Conservation (phyloP, 1,140 invertebrate species). For the Heliconius hewitsoni region DNA sequence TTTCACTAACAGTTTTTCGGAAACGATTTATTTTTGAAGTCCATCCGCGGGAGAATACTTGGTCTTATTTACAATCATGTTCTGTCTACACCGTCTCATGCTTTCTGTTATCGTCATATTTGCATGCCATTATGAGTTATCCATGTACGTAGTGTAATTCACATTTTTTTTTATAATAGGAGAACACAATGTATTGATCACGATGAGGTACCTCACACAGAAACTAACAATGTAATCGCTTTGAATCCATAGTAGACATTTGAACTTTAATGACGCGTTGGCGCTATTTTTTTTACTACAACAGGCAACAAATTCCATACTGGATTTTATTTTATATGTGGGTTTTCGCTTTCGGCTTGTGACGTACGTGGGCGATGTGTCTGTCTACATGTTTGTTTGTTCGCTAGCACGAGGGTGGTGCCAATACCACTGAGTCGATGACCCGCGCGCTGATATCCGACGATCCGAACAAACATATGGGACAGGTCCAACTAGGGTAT, state of each 20-base stretch:
- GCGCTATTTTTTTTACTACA: conserved; percentile 78
- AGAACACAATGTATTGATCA: conserved; percentile 59
- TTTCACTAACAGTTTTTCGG: conserved; percentile 71
- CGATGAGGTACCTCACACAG: conserved; percentile 54
- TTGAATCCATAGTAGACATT: conserved; percentile 51
- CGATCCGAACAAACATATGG: conserved; percentile 92
- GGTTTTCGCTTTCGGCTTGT: conserved; percentile 77
- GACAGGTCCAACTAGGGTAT: conserved; percentile 95
- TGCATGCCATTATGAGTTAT: conserved; percentile 74
- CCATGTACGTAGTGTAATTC: conserved; percentile 52
- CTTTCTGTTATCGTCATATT: conserved; percentile 71
- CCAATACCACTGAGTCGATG: conserved; percentile 94
- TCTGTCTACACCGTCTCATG: conserved; percentile 64
- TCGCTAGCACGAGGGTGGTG: conserved; percentile 93
- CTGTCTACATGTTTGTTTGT: conserved; percentile 81
- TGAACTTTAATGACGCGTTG: conserved; percentile 52
- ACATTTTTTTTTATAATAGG: conserved; percentile 30
- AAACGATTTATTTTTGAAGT: conserved; percentile 81
- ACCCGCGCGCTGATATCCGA: conserved; percentile 94
- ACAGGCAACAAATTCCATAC: conserved; percentile 58
- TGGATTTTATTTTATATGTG: conserved; percentile 79
- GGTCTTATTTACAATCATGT: conserved; percentile 38
- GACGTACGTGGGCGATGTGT: conserved; percentile 82
- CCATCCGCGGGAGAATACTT: conserved; percentile 51
- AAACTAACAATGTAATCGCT: conserved; percentile 70